These are phyloP conservation scores for Lithodes maja DNA, from an alignment of 2,888 invertebrate genomes.

Conservation along the genomic window DNA sequence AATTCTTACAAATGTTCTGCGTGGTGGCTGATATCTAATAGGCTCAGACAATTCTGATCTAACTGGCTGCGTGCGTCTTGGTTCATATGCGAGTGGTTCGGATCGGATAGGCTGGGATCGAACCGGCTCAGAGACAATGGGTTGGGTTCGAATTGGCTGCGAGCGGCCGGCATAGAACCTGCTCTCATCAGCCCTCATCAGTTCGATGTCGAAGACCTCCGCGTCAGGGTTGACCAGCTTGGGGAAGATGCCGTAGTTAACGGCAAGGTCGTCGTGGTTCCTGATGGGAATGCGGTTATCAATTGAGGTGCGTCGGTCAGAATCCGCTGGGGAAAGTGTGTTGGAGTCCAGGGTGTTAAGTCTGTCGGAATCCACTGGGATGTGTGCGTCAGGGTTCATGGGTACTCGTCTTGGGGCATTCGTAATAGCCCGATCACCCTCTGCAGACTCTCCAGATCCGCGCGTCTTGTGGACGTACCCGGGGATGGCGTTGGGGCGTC, in stretches of 20 bases:
- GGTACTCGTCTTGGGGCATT: neutral
- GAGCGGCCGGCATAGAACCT: slow-evolving; percentile 4
- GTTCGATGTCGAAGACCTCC: slow-evolving; percentile 32
- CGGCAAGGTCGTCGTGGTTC: slow-evolving; percentile 19
- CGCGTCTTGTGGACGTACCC: neutral
- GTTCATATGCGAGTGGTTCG: slow-evolving; percentile 25
- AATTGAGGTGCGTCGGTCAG: neutral
- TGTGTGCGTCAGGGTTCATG: no score
- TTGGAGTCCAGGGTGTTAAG: neutral
- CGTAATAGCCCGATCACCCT: neutral
- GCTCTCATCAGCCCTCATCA: slow-evolving; percentile 15
- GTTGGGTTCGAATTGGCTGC: slow-evolving; percentile 29
- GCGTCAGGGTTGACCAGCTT: slow-evolving; percentile 25
- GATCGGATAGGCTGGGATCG: slow-evolving; percentile 22
- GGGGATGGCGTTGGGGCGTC: neutral
- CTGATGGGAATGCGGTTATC: neutral
- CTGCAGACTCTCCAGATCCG: neutral
- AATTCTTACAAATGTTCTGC: no score
- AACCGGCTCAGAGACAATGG: slow-evolving; percentile 32
- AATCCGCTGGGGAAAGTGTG: neutral
- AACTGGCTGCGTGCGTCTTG: slow-evolving; percentile 14
- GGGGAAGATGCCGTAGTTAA: slow-evolving; percentile 22
- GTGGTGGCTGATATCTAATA: slow-evolving; percentile 26
- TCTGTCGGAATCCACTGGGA: neutral
- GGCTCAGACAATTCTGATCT: slow-evolving; percentile 32